phyloP scores from a whole-genome alignment of 92 coral and sea anemone genomes.

The Chrysogorgia sp. region DNA sequence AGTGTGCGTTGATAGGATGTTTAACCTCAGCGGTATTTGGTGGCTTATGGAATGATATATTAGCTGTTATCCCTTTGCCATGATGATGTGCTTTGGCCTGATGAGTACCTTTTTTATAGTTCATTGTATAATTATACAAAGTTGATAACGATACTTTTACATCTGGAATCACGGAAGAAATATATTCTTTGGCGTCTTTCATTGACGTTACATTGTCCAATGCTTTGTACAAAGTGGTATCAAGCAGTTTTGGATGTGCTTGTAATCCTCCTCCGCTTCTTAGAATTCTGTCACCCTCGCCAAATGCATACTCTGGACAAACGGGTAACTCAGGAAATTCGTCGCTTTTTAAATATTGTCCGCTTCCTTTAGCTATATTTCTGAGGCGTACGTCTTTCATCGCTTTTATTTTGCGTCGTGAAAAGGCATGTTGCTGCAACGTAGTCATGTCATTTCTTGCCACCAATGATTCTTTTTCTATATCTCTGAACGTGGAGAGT shows the following conservation, averaged over 20 bases:
- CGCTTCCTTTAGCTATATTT: conserved; percentile 47
- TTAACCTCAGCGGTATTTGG: conserved; percentile 55
- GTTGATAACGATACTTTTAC: conserved; percentile 42
- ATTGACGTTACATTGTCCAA: conserved; percentile 56
- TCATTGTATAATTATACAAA: conserved; percentile 58
- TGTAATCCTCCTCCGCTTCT: conserved; percentile 61
- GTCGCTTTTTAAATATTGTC: conserved; percentile 62
- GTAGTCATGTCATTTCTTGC: conserved; percentile 57
- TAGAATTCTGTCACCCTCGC: conserved; percentile 56
- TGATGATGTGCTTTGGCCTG: conserved; percentile 60
- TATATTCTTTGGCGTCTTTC: conserved; percentile 60
- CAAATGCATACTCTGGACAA: conserved; percentile 64
- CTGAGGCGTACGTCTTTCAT: conserved; percentile 4
- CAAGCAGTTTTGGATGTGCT: conserved; percentile 56
- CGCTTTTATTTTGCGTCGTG: conserved; percentile 2
- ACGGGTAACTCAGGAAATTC: conserved; percentile 65
- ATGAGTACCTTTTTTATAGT: conserved; percentile 43
- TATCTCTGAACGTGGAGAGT: conserved; percentile 5
- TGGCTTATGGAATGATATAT: conserved; percentile 49
- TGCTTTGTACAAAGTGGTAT: conserved; percentile 58
- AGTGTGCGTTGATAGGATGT: conserved; percentile 53
- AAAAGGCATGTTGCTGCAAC: conserved; percentile 42
- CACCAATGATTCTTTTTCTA: conserved; percentile 33
- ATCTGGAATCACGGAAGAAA: conserved; percentile 51
- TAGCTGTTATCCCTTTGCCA: conserved; percentile 47